Base-by-base conservation (phyloP, 2,888 invertebrate genomes). In the Oligia latruncula region DNA sequence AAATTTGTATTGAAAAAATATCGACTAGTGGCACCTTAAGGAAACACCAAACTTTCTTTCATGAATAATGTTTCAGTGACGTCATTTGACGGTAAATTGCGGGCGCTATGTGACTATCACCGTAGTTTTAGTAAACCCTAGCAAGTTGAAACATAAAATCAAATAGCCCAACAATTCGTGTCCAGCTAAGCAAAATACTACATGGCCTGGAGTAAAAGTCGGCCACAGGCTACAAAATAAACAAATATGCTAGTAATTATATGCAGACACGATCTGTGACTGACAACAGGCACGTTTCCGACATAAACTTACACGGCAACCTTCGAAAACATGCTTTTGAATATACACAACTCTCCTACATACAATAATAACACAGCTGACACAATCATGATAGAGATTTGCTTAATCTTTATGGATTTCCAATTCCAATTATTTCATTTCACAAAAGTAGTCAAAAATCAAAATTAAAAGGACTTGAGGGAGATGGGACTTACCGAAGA, bases 251-350 rank as follows among this genome's bases (percentile, higher is more conserved):
- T 43, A 49, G 77, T 77, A 81, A 84, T 84, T 87, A 84, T 81
- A 87, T 84, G 70, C n/a, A 80, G 84, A 87, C 85, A 85, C 85
- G 87, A 85, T 77, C 87, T 78, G 11, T 40, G 68, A 77, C 74
- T 72, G 87, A 88, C 79, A 87, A 11, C 60, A 72, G 75, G 87
- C 88, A 87, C 87, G 88, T 87, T 88, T 80, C 62, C 23, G 4
- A 81, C 87, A 86, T 87, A 84, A 87, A 87, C 65, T 58, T 58
- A 70, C 65, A 73, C 23, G 62, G 29, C n/a, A 83, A 81, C 87
- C 87, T 87, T 86, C 81, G 77, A 78, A 87, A 75, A 82, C 82
- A 79, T 60, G 20, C 73, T 77, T 86, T 74, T 77, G 60, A 71
- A 71, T 67, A 71, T 29, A 65, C 55, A 62, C 70, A 71, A 80